These are phyloP conservation scores for Plestiodon gilberti DNA, from an alignment of 2,113 vertebrate genomes.

Conservation along the genomic window DNA sequence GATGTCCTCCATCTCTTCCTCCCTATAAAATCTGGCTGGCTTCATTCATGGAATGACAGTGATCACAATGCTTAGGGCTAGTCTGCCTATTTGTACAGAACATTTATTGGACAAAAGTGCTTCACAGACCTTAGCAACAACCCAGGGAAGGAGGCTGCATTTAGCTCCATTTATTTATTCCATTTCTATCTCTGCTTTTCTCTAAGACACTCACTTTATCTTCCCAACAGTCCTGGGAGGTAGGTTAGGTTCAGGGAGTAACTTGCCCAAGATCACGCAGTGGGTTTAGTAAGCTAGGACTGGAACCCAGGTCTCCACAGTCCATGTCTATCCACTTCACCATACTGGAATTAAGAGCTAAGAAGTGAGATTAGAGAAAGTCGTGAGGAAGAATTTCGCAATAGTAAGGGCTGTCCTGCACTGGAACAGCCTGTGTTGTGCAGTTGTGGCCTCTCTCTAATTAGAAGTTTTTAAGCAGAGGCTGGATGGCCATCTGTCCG, in stretches of 20 bases:
- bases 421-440: too few species aligned
- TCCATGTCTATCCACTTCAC: not conserved
- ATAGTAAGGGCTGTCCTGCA: too few species aligned
- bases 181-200: not conserved
- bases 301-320: not conserved
- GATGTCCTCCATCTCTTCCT: too few species aligned
- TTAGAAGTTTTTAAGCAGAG: too few species aligned
- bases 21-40: too few species aligned
- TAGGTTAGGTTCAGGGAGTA: not conserved
- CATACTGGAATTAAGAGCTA: not conserved
- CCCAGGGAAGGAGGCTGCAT: not conserved
- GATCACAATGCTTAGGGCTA: not conserved
- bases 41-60: too few species aligned
- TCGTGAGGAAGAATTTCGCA: too few species aligned
- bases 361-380: too few species aligned
- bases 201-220: not conserved
- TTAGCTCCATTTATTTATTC: not conserved
- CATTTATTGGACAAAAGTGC: not conserved
- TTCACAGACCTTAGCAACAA: not conserved
- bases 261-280: not conserved
- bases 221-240: not conserved
- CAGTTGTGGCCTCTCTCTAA: too few species aligned
- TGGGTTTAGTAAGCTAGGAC: not conserved
- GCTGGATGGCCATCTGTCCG: too few species aligned
- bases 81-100: not conserved